These are phyloP conservation scores for Barypeithes pellucidus DNA, from an alignment of 2,888 invertebrate genomes.

Conservation along the genomic window DNA sequence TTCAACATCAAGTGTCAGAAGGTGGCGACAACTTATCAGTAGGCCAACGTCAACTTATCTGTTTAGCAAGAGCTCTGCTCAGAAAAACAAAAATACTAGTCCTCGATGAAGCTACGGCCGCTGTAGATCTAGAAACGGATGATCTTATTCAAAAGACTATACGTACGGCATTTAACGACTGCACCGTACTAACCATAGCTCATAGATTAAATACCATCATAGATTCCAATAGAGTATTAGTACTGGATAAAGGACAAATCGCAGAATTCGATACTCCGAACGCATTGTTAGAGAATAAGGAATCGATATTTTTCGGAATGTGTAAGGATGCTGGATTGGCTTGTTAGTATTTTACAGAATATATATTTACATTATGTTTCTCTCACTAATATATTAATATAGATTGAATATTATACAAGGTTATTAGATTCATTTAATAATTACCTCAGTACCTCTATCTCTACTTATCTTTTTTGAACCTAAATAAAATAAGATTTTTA, in stretches of 20 bases:
- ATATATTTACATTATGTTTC: background rate
- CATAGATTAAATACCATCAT: constrained; percentile 73
- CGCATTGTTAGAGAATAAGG: constrained; percentile 59
- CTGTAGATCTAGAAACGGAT: constrained; percentile 93
- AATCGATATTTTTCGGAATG: constrained; percentile 69
- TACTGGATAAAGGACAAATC: constrained; percentile 65
- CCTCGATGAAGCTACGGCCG: constrained; percentile 92
- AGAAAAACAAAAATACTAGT: constrained; percentile 90
- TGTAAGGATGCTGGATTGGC: constrained; percentile 69
- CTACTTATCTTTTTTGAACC: constrained; percentile 7
- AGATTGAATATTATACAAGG: background rate
- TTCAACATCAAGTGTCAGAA: constrained; percentile 80
- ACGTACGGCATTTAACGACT: constrained; percentile 70
- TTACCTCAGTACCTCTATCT: background rate
- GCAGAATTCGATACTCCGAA: constrained; percentile 65
- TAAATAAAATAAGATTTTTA: constrained; percentile 12
- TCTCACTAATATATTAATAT: background rate
- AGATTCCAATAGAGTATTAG: constrained; percentile 65
- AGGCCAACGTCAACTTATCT: constrained; percentile 90
- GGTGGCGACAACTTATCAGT: constrained; percentile 94
- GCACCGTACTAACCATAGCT: constrained; percentile 75
- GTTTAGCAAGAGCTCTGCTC: constrained; percentile 87
- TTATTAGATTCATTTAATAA: too few relatives aligned
- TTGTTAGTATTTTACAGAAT: background rate
- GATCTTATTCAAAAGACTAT: constrained; percentile 93